A percentile compares a stretch with the other conserved stretches of the same genome.
phyloP scores from a whole-genome alignment of 2,888 invertebrate species.

The Pristionchus maxplancki region DNA sequence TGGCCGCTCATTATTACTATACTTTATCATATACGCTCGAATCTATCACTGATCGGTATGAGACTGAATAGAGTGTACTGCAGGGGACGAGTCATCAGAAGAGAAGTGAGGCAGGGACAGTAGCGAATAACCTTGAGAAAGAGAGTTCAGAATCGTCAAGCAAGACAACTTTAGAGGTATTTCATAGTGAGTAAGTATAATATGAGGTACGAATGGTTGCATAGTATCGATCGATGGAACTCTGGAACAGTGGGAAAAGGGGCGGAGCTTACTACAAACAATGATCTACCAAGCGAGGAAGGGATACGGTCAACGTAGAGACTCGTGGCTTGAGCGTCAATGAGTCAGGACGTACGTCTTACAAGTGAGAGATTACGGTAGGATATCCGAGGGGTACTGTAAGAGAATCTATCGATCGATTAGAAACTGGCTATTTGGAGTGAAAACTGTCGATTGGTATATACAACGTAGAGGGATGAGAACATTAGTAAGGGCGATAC shows the following conservation, averaged over 20 bases:
- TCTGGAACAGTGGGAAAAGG: not conserved
- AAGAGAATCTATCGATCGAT: constrained; percentile 34
- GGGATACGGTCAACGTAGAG: constrained; percentile 37
- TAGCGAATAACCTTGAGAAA: not conserved
- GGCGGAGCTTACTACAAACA: constrained; percentile 44
- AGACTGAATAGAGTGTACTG: not conserved
- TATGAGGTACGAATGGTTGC: constrained; percentile 42
- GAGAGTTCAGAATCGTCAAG: constrained; percentile 34
- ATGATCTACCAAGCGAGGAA: constrained; percentile 40
- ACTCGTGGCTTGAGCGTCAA: constrained; percentile 15
- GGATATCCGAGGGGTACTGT: constrained; percentile 14
- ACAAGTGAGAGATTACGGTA: constrained; percentile 42
- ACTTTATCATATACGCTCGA: constrained; percentile 28
- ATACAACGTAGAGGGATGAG: constrained; percentile 38
- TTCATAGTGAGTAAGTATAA: not conserved
- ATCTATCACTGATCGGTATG: constrained; percentile 9
- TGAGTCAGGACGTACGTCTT: not conserved
- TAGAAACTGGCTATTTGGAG: constrained; percentile 28
- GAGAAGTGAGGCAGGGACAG: not conserved
- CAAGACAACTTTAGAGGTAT: constrained; percentile 21
- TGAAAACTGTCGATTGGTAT: constrained; percentile 31
- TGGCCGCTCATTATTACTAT: constrained; percentile 18
- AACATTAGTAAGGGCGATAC: not conserved
- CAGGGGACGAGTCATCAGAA: not conserved
- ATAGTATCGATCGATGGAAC: constrained; percentile 45